These are phyloP conservation scores for Pyxicephalus adspersus DNA, from an alignment of 2,113 vertebrate genomes.

Conservation along the genomic window DNA sequence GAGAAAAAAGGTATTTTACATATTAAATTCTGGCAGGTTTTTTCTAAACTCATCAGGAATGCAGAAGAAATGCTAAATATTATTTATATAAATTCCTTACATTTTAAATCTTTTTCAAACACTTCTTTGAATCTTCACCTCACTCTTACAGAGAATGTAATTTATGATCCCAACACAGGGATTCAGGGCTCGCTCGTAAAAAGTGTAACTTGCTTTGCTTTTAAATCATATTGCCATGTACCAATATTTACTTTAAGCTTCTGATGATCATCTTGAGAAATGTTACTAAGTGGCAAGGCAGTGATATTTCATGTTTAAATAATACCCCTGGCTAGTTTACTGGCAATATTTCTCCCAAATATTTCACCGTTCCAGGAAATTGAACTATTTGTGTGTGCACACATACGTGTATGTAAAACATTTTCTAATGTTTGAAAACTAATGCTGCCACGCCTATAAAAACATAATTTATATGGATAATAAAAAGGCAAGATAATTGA, in stretches of 20 bases:
- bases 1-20: too few species aligned
- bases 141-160: slow-evolving; percentile 5
- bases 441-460: too few species aligned
- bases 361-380: neutral
- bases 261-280: slow-evolving; percentile 51
- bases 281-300: slow-evolving; percentile 45
- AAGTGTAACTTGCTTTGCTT: slow-evolving; percentile 19
- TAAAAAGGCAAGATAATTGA: too few species aligned
- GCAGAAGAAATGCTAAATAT: too few species aligned
- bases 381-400: too few species aligned
- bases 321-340: slow-evolving; percentile 21
- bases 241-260: slow-evolving; percentile 52
- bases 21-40: too few species aligned
- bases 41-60: too few species aligned
- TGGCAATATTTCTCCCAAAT: slow-evolving; percentile 14
- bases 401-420: too few species aligned
- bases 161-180: slow-evolving; percentile 38
- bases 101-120: neutral
- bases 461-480: too few species aligned
- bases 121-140: slow-evolving; percentile 18
- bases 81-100: too few species aligned
- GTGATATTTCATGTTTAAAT: slow-evolving; percentile 40
- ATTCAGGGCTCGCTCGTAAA: slow-evolving; percentile 37
- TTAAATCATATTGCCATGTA: slow-evolving; percentile 41
- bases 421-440: too few species aligned